Base-by-base conservation (phyloP, 2,888 invertebrate species). In the Ochropacha duplaris region DNA sequence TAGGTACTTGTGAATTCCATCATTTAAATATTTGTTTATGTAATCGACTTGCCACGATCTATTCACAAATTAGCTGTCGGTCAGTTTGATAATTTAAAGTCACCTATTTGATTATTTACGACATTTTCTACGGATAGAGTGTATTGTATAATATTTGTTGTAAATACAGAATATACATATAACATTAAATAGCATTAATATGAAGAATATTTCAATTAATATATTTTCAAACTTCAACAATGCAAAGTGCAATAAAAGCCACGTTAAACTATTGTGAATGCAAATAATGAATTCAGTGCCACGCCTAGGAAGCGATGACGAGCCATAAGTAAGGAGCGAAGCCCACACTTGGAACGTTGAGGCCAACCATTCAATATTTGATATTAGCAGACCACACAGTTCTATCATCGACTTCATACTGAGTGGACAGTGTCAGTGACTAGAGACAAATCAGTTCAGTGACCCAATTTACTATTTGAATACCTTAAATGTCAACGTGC, bases 301-400 rank as follows among this genome's bases (percentile, higher is more conserved):
- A 87, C 88, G 80, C 90, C 81, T 85, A 87, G 91, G 90, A 90
- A 90, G 87, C 88, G 77, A 72, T 78, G 74, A 74, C 90, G 68
- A 74, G 72, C 90, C 87, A 88, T 87, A 92, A 89, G 69, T 91
- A 91, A 83, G 92, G 91, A 88, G 87, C 89, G 87, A 90, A 88
- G 78, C 91, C 92, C 89, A 90, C 90, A 88, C 88, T 82, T 79
- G 86, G 87, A 68, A 76, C 78, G 76, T 77, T 70, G 78, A 83
- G 84, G 85, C 83, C 79, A 74, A 64, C 76, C 76, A 78, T 81
- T 80, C 79, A 80, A 81, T 84, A 83, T 76, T 76, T 74, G 65
- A 79, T 78, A 81, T 78, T 71, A 80, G 73, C 62, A 76, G 73
- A 74, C 75, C 68, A 76, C 72, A 88, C 86, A 92, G 92, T 92